These are phyloP conservation scores for Cyclophora punctaria DNA, from an alignment of 2,888 invertebrate species.

Conservation along the genomic window DNA sequence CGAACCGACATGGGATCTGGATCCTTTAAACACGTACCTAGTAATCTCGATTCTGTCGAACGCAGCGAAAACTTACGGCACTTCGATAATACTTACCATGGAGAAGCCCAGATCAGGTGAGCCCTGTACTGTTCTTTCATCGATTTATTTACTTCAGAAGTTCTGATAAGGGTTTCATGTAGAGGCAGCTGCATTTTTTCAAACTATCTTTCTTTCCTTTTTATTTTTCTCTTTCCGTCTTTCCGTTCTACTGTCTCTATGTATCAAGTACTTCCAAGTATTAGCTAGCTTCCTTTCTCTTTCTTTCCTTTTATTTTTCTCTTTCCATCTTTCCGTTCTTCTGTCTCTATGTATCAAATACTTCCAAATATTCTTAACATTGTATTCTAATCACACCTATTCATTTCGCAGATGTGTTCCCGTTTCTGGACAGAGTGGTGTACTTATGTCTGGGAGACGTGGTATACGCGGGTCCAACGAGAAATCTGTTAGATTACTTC, in stretches of 20 bases:
- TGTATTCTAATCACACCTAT: no score
- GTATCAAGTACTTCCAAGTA: no score
- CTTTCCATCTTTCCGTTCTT: no score
- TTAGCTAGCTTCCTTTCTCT: no score
- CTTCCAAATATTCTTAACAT: no score
- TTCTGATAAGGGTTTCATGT: no score
- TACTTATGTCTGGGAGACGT: constrained; percentile 93
- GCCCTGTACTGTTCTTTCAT: neutral
- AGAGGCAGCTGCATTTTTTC: neutral
- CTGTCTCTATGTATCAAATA: no score
- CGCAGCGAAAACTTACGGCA: constrained; percentile 90
- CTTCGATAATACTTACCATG: constrained; percentile 92
- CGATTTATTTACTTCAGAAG: no score
- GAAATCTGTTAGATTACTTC: constrained; percentile 95
- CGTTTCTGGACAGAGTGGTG: constrained; percentile 93
- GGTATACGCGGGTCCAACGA: constrained; percentile 92
- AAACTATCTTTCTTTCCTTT: neutral
- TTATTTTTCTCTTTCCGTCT: no score
- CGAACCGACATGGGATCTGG: constrained; percentile 95
- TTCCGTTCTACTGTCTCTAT: no score
- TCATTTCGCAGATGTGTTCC: constrained; percentile 86
- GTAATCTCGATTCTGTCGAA: constrained; percentile 95
- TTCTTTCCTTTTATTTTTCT: no score
- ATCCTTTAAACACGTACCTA: constrained; percentile 95
- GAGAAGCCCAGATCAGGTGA: constrained; percentile 87